phyloP scores from a whole-genome alignment of 2,888 invertebrate species.

The Caprella mutica region DNA sequence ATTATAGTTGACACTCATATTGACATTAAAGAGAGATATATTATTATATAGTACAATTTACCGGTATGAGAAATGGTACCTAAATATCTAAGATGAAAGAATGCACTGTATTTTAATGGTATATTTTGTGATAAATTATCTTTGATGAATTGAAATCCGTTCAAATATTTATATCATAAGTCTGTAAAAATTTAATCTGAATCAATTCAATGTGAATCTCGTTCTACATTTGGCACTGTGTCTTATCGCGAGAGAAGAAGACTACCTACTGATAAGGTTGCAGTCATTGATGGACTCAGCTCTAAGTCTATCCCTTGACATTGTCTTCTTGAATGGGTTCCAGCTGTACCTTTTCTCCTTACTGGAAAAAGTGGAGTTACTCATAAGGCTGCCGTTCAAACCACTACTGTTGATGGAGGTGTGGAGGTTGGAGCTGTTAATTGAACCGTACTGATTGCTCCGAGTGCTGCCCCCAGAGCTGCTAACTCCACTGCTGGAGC shows the following conservation, averaged over 20 bases:
- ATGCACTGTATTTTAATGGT: no score
- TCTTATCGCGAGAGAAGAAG: background rate
- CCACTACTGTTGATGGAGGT: background rate
- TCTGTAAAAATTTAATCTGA: no score
- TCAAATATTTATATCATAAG: no score
- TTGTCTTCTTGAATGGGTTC: conserved; percentile 30
- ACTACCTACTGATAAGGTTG: conserved; percentile 28
- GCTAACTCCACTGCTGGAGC: conserved; percentile 31
- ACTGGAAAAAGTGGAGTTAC: background rate
- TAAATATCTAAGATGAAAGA: no score
- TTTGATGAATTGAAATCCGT: no score
- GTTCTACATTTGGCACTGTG: background rate
- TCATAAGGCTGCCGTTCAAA: background rate
- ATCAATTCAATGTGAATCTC: background rate
- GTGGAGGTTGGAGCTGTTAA: conserved; percentile 2
- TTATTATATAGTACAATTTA: no score
- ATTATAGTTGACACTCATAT: no score
- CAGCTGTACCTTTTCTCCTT: conserved; percentile 29
- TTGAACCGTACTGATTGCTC: conserved; percentile 14
- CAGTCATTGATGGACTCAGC: conserved; percentile 29
- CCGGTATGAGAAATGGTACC: no score
- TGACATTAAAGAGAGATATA: no score
- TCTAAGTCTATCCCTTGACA: conserved; percentile 27
- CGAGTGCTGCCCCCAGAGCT: conserved; percentile 18
- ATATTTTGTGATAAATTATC: no score